phyloP scores from a whole-genome alignment of 2,888 invertebrate species.

The Pyrrhosoma nymphula region DNA sequence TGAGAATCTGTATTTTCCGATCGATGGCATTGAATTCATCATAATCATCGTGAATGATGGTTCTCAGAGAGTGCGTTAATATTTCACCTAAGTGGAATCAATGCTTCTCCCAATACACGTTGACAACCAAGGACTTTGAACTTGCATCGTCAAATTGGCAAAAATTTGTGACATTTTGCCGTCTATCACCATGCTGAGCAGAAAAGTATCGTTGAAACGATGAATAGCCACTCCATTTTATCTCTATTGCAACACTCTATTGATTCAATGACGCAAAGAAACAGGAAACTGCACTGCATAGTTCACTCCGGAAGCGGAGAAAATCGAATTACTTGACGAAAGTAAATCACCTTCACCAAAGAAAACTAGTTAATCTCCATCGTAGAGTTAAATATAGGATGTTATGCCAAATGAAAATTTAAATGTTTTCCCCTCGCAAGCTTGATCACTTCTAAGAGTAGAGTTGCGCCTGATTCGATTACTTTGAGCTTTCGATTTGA shows the following conservation, averaged over 20 bases:
- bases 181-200: not conserved
- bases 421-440: not conserved
- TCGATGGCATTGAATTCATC: not conserved
- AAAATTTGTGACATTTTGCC: not conserved
- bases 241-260: not conserved
- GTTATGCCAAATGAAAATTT: not conserved
- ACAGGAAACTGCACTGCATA: not conserved
- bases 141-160: not conserved
- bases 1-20: too few species aligned
- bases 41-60: not conserved
- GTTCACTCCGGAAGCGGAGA: not conserved
- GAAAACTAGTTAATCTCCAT: not conserved
- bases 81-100: not conserved
- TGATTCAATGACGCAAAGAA: not conserved
- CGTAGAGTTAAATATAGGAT: not conserved
- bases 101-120: not conserved
- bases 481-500: not conserved
- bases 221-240: not conserved
- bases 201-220: not conserved
- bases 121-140: not conserved
- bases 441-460: not conserved
- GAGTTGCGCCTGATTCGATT: not conserved
- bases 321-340: not conserved
- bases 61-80: not conserved
- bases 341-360: constrained; percentile 1